Conservation (phyloP, 37 sponge, comb jelly and placozoan genomes). For the Axinella damicornis region DNA sequence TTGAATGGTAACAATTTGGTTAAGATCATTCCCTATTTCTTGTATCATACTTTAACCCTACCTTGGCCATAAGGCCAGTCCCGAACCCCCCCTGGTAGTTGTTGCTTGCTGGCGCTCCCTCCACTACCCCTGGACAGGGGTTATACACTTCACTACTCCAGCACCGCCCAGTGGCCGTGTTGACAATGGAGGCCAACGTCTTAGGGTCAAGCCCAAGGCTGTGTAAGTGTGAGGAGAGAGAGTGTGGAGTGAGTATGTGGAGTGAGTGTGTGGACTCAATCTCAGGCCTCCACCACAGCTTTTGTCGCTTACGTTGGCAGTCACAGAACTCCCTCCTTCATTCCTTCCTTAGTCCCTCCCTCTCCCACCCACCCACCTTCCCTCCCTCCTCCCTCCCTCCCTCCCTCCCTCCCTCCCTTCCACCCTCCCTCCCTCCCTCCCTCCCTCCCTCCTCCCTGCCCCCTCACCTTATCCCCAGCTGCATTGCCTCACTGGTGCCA, state of each 20-base stretch:
- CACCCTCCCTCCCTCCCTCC: constrained; percentile 1
- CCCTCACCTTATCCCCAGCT: constrained; percentile 85
- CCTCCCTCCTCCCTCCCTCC: neutral
- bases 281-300: neutral
- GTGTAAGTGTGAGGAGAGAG: neutral
- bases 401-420: neutral
- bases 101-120: constrained; percentile 87
- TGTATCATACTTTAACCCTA: too few relatives aligned
- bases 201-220: constrained; percentile 95
- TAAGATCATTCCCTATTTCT: too few relatives aligned
- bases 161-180: constrained; percentile 90
- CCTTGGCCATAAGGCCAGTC: constrained; percentile 84
- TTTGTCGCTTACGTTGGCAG: too few relatives aligned
- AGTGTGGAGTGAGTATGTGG: neutral
- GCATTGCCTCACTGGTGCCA: constrained; percentile 92
- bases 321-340: neutral
- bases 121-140: constrained; percentile 97
- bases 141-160: constrained; percentile 93
- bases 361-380: neutral
- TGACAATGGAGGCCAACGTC: constrained; percentile 75
- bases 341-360: neutral
- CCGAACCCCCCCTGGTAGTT: constrained; percentile 98
- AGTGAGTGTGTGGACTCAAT: neutral
- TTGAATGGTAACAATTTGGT: neutral
- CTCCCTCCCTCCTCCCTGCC: neutral